phyloP scores from a whole-genome alignment of 2,797 vertebrate genomes.

The Tragelaphus eurycerus region DNA sequence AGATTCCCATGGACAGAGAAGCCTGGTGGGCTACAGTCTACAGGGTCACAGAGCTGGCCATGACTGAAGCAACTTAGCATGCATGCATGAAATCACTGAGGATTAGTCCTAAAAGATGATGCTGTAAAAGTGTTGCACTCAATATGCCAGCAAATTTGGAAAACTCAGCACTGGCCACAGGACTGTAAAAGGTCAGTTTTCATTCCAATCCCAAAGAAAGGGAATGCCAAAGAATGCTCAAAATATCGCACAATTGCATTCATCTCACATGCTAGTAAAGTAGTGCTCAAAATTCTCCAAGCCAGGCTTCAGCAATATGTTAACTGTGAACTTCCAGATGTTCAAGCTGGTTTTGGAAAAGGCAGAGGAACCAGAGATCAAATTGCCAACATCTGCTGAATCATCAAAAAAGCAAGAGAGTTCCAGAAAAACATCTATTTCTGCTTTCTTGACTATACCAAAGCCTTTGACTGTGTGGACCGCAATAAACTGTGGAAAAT shows the following conservation, averaged over 20 bases:
- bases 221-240: background rate
- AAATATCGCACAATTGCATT: accelerated
- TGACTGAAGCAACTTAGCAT: background rate
- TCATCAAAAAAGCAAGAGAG: background rate
- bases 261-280: background rate
- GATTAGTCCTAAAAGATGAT: background rate
- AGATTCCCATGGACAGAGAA: background rate
- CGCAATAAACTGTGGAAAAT: background rate
- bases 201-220: background rate
- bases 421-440: background rate
- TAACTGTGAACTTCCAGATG: background rate
- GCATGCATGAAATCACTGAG: background rate
- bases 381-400: background rate
- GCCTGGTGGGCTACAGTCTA: background rate
- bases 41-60: background rate
- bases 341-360: background rate
- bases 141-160: background rate
- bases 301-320: background rate
- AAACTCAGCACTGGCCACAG: background rate
- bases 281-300: background rate
- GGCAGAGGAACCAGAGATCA: background rate
- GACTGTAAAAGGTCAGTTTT: background rate
- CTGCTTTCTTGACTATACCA: background rate
- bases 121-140: background rate
- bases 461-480: background rate